Evolutionary conservation across 2,888 invertebrate genomes (phyloP), one percentile per base, ranked within the genome.

Genomic region (Conus canariensis): DNA sequence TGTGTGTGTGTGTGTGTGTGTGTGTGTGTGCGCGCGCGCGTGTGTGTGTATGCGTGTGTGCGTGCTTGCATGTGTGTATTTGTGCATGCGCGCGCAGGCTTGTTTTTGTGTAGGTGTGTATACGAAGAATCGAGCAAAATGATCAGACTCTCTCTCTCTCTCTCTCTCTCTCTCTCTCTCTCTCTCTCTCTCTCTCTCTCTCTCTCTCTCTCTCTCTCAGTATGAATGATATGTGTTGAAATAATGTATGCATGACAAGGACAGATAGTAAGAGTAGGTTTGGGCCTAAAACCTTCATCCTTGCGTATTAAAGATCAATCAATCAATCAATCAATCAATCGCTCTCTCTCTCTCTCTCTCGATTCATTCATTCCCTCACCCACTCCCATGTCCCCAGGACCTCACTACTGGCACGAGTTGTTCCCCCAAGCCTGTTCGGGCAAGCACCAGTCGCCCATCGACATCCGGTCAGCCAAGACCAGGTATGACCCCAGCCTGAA

Each of bases 391-490:
- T 19, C 14, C 58, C 22, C 82, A 95, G 95, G 95, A 30, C 93
- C 94, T 2, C 67, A 90, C 12, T 87, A 93, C 60, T 95, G 95
- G 95, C 93, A 93, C 25, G 91, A 92, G 12, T 77, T 94, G 70
- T 95, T 94, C 88, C 94, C 94, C 9, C 90, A 93, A 59, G 97
- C 97, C 19, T 94, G 97, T n/a, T 98, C 98, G 94, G 98, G 98
- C 5, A 88, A 95, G 74, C 96, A 96, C 77, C 98, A 98, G 96
- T 98, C 98, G 0, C 98, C 98, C 0, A 98, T 98, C 93, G 97
- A 98, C 96, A 97, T 98, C 88, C 85, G 90, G 7, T 91, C 93
- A 0, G 89, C 92, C n/a, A 96, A 97, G 2, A 97, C 95, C 16
- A 77, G 92, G 6, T 95, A 94, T 90, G 92, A 94, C 89, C 93